Evolutionary conservation across 2,888 invertebrate species (phyloP), one percentile per base, ranked within the genome.

Genomic region (Loripinus fragilis): DNA sequence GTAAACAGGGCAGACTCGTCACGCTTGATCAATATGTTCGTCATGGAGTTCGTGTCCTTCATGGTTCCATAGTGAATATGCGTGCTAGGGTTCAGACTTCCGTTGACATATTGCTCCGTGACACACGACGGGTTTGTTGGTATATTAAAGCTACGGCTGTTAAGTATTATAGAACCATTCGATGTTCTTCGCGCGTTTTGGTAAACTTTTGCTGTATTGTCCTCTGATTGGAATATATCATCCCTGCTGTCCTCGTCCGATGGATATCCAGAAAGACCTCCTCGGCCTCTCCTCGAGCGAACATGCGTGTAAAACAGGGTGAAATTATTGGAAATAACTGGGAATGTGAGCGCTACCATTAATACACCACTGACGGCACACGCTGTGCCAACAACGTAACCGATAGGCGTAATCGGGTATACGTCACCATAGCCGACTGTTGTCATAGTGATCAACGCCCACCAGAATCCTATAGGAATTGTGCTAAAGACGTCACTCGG

Each of bases 401-500:
- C 93, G 38, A 91, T 82, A 3, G 91, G 86, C 2, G 91, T 89
- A 33, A 78, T 86, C 1, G 93, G 93, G 72, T 85, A 88, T 15
- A 92, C 89, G 79, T 93, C 93, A 12, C 93, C 93, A 76, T 93
- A 93, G 5, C 93, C 93, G 10, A 93, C 92, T 0, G 93, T 93
- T 52, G 93, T 93, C 92, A 93, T 93, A 80, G 93, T 93, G 80
- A 93, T 92, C 60, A 94, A 91, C 3, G 93, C 93, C 93, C 93
- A 94, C 94, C 94, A 94, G 81, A 94, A 92, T 5, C 93, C 93
- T 33, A 92, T 87, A 8, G 93, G 94, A 75, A 94, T 94, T 38
- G 93, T 93, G 38, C 86, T 88, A 85, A 93, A 93, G 35, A 83
- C 81, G 38, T 87, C 86, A 48, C 87, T 86, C 1, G 87, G 87